These are phyloP conservation scores for Zaprionus tsacasi DNA, from an alignment of 1,140 invertebrate species.

Conservation along the genomic window DNA sequence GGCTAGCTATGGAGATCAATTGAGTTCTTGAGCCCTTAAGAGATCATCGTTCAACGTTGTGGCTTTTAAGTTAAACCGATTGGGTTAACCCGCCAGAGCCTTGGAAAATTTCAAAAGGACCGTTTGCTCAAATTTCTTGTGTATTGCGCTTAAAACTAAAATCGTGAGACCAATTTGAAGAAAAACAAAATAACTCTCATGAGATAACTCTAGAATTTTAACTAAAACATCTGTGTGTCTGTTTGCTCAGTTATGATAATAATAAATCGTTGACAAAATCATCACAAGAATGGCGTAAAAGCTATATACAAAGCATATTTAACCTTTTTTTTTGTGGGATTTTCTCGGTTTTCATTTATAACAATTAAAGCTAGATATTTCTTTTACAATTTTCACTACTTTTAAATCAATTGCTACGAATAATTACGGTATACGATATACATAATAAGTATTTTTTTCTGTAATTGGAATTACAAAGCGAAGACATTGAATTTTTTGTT, in stretches of 20 bases:
- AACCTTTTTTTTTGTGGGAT: conserved; percentile 28
- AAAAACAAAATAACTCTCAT: conserved; percentile 69
- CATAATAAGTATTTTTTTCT: conserved; percentile 35
- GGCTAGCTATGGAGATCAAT: conserved; percentile 77
- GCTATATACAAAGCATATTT: conserved; percentile 61
- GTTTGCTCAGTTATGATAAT: conserved; percentile 13
- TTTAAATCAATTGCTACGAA: conserved; percentile 56
- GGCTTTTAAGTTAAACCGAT: conserved; percentile 44
- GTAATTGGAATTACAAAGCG: conserved; percentile 74
- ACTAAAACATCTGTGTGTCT: conserved; percentile 57
- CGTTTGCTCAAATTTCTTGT: conserved; percentile 52
- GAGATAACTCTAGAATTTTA: conserved; percentile 72
- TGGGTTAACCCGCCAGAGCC: conserved; percentile 14
- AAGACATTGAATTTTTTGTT: conserved; percentile 74
- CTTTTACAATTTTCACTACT: conserved; percentile 71
- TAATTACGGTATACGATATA: conserved; percentile 43
- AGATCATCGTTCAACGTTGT: conserved; percentile 71
- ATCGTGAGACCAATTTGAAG: conserved; percentile 82
- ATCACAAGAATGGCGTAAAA: conserved; percentile 78
- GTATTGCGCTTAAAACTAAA: conserved; percentile 58
- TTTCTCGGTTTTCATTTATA: conserved; percentile 48
- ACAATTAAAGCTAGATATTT: conserved; percentile 78
- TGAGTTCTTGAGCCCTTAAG: conserved; percentile 51
- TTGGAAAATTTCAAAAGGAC: conserved; percentile 49
- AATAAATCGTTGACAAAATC: conserved; percentile 71